A percentile compares a stretch with the other conserved stretches of the same genome.
These are phyloP conservation scores for Nasalis larvatus DNA, from an alignment of 2,113 vertebrate species.

Conservation along the genomic window DNA sequence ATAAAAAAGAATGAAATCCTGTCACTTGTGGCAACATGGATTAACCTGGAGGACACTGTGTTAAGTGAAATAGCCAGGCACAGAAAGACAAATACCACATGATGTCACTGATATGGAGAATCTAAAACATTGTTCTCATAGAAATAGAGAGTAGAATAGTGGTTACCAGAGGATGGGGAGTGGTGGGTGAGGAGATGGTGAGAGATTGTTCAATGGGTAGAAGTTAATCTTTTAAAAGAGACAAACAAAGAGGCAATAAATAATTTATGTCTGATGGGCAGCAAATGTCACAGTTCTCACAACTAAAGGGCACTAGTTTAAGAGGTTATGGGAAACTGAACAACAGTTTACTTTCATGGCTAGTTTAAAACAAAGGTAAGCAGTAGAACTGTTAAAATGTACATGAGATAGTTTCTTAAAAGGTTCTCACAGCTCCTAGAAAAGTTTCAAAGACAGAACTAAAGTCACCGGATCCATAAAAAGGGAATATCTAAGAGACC, in stretches of 20 bases:
- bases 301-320: neutral
- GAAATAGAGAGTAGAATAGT: too few species aligned
- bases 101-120: too few species aligned
- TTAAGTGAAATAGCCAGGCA: too few species aligned
- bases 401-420: neutral
- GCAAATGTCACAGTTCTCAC: neutral
- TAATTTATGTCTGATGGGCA: neutral
- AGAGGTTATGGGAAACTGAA: neutral
- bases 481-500: neutral
- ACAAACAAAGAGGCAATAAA: neutral
- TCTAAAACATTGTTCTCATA: too few species aligned
- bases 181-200: too few species aligned
- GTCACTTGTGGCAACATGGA: too few species aligned
- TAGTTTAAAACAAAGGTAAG: neutral
- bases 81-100: too few species aligned
- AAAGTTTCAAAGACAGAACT: neutral
- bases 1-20: too few species aligned
- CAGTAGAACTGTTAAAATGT: neutral
- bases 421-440: neutral
- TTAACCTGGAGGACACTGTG: too few species aligned
- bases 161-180: too few species aligned
- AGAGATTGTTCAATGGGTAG: too few species aligned
- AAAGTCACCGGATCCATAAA: neutral
- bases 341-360: neutral
- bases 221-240: neutral